Evolutionary conservation across 2,888 invertebrate genomes (phyloP).

Genomic region (Pollenia griseotomentosa): DNA sequence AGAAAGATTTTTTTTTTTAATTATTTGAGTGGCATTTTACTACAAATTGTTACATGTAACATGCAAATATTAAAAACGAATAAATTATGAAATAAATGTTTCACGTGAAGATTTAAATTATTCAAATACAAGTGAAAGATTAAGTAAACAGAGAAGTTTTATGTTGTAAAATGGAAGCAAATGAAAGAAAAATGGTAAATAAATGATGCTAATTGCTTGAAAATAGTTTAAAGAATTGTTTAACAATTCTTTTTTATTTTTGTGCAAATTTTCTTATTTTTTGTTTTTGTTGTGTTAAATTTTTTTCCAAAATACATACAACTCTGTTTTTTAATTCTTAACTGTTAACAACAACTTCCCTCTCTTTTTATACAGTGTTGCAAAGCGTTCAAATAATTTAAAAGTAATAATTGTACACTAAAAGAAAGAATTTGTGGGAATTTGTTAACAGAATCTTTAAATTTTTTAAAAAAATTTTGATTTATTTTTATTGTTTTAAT

Average conservation of each 20-base stretch:
- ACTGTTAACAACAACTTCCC: neutral
- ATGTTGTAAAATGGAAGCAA: too few species aligned
- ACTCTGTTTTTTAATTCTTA: neutral
- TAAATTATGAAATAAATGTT: neutral
- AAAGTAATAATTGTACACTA: neutral
- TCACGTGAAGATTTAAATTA: too few species aligned
- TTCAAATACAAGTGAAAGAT: too few species aligned
- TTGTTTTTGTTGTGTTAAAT: too few species aligned
- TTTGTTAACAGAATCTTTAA: neutral
- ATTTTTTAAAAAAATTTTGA: neutral
- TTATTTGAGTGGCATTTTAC: constrained; percentile 25
- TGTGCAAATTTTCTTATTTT: too few species aligned
- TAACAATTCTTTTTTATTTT: too few species aligned
- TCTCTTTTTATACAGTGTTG: neutral
- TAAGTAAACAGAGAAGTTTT: too few species aligned
- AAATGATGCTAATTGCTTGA: too few species aligned
- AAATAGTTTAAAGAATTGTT: too few species aligned
- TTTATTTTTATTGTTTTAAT: neutral
- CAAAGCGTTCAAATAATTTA: neutral
- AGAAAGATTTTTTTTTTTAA: neutral
- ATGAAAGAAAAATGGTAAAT: too few species aligned
- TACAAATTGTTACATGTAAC: constrained; percentile 40
- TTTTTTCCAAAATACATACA: neutral
- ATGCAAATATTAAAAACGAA: constrained; percentile 45
- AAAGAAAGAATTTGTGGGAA: neutral